Conservation (phyloP, 2,797 vertebrate species). For the Diceros bicornis region DNA sequence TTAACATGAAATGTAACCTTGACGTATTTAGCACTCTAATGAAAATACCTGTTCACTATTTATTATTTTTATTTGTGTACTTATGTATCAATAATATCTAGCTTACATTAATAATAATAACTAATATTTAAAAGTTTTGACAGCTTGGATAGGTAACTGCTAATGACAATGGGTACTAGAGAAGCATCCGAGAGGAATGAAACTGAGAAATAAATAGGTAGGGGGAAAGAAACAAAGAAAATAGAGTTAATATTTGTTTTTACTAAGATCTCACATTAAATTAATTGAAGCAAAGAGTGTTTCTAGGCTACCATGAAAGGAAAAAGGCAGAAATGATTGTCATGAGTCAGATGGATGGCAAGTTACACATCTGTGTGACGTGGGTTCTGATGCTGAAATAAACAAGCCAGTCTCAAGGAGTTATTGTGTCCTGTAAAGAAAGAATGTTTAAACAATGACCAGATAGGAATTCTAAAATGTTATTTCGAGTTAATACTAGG, state of each 20-base stretch:
- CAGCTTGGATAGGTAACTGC: neutral
- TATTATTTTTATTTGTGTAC: constrained; percentile 45
- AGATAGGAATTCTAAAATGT: constrained; percentile 16
- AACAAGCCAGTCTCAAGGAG: neutral
- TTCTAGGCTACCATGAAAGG: neutral
- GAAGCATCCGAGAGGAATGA: neutral
- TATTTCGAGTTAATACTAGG: constrained; percentile 7
- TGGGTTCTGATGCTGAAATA: neutral
- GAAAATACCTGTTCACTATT: neutral
- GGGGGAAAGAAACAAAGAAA: neutral
- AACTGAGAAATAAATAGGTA: constrained; percentile 22
- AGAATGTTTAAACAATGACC: neutral
- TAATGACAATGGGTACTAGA: neutral
- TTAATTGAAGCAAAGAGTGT: constrained; percentile 7
- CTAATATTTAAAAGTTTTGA: constrained; percentile 19
- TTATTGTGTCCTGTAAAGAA: constrained; percentile 20
- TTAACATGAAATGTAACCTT: neutral
- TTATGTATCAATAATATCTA: neutral
- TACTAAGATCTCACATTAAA: neutral
- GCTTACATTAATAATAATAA: neutral
- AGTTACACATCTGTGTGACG: neutral
- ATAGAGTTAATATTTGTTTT: constrained; percentile 33
- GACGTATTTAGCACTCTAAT: neutral
- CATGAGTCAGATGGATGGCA: neutral
- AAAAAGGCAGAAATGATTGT: neutral